A percentile compares a stretch with the other conserved stretches of the same genome.
Conservation (phyloP, 2,797 vertebrate species). For the Pipistrellus kuhlii region DNA sequence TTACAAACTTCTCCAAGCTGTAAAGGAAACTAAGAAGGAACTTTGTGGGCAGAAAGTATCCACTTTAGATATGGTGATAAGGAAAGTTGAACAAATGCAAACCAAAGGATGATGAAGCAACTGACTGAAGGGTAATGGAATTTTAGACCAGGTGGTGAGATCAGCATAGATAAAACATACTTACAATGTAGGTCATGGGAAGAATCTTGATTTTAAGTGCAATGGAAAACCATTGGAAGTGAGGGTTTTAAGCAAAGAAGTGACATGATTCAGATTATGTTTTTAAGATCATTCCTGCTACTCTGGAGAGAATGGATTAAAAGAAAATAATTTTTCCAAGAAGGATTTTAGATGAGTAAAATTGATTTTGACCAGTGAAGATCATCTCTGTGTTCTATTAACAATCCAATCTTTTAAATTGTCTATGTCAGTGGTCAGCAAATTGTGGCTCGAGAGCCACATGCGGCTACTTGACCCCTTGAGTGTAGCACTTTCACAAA, state of each 20-base stretch:
- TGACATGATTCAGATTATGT: neutral
- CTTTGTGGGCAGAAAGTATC: neutral
- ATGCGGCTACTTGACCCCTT: too few species aligned
- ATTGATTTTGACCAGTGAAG: constrained; percentile 15
- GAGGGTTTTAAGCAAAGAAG: constrained; percentile 25
- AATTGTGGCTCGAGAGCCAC: too few species aligned
- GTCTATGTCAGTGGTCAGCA: too few species aligned
- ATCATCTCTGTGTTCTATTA: constrained; percentile 4
- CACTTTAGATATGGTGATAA: neutral
- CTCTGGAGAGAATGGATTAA: neutral
- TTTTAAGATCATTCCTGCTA: constrained; percentile 30
- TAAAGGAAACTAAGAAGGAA: constrained; percentile 46
- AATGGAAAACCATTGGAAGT: neutral
- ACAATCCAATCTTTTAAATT: constrained; percentile 20
- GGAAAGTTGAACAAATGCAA: constrained; percentile 16
- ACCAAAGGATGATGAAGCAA: neutral
- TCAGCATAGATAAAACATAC: neutral
- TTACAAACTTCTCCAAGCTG: constrained; percentile 13
- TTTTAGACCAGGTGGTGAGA: neutral
- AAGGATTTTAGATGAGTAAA: constrained; percentile 28
- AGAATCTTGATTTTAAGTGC: neutral
- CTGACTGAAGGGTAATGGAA: neutral
- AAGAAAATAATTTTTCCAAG: constrained; percentile 39
- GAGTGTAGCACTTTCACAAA: too few species aligned
- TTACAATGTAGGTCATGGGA: neutral